A percentile compares a stretch with the other conserved stretches of the same genome.
These are phyloP conservation scores for Drosophila bocqueti DNA, from an alignment of 1,140 invertebrate species.

Conservation along the genomic window DNA sequence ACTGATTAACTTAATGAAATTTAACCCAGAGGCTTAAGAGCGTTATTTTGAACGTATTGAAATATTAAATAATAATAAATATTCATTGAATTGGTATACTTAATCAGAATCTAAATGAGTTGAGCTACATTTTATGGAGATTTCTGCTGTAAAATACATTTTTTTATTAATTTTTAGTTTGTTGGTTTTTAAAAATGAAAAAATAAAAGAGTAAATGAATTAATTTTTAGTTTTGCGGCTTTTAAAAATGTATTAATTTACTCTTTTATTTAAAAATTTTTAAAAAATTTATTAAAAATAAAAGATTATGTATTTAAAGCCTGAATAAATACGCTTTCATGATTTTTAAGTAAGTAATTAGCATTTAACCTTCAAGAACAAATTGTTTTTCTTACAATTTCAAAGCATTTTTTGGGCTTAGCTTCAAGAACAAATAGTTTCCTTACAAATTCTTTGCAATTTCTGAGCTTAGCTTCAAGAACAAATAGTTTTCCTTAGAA, in stretches of 20 bases:
- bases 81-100: not conserved
- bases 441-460: too few species aligned
- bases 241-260: not conserved
- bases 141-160: too few species aligned
- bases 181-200: not conserved
- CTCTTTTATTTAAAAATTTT: not conserved
- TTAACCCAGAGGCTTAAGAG: not conserved
- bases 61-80: not conserved
- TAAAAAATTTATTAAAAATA: not conserved
- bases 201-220: too few species aligned
- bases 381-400: too few species aligned
- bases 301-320: not conserved
- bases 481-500: conserved; percentile 6
- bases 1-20: conserved; percentile 9
- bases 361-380: too few species aligned
- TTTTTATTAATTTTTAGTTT: not conserved
- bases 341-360: too few species aligned
- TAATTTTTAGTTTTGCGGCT: not conserved
- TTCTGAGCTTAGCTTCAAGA: not conserved
- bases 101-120: not conserved
- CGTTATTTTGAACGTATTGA: not conserved
- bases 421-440: too few species aligned
- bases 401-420: too few species aligned
- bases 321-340: too few species aligned
- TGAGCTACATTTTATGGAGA: not conserved